Base-by-base conservation (phyloP, 2,888 invertebrate genomes). In the Protophormia terraenovae region DNA sequence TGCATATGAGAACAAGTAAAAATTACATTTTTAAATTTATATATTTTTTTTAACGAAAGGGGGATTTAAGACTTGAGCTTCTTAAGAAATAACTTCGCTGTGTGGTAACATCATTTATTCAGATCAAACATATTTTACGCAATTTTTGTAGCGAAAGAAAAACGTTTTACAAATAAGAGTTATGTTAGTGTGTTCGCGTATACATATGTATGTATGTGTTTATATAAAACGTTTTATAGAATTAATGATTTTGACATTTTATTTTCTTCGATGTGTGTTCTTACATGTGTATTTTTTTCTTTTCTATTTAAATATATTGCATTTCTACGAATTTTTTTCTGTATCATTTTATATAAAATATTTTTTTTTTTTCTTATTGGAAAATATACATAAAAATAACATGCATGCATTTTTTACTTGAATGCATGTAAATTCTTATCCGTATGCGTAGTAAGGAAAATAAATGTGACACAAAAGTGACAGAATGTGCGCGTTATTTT, bases 191-290 rank as follows among this genome's bases (percentile, higher is more conserved):
- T 35, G 35, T 35, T 35, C 10, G 35, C 10, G 35, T 10, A 35
- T 1, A 35, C 7, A 35, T n/a, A n/a, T n/a, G n/a, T n/a, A n/a
- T n/a, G n/a, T n/a, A n/a, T n/a, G n/a, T 10, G 41, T 41, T 41
- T 41, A n/a, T 41, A n/a, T 5, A 41, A 14, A 14, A 41, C 41
- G 41, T 41, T 41, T 24, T 38, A 22, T 38, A 38, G 22, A 24
- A 24, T 62, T 38, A 35, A 62, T 62, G 38, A 7, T 62, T 41
- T 62, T n/a, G 38, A 62, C 35, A 62, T 41, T 62, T 62, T 8
- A 5, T 53, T 47, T 19, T 19, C 5, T 19, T 2, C 19, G 5
- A 7, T 47, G 47, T 16, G 8, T 16, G 6, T 19, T 19, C 47
- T 14, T 3, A 32, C 3, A 3, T 41, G 38, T 14, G 38, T 41